phyloP scores from a whole-genome alignment of 2,888 invertebrate genomes.

The Oxystoma pomonae region DNA sequence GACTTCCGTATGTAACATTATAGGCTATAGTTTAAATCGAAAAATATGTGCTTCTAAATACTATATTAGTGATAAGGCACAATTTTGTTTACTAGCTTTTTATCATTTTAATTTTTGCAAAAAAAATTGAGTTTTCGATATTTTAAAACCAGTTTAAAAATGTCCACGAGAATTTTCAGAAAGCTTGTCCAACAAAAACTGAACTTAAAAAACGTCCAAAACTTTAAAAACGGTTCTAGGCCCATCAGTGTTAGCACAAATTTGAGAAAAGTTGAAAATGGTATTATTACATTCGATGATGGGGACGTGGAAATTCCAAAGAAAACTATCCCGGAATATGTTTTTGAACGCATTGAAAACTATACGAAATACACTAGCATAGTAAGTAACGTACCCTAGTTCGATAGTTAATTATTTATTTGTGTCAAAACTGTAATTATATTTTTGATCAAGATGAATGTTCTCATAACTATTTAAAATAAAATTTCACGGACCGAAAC shows the following conservation, averaged over 20 bases:
- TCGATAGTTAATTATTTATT: background rate
- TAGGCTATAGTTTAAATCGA: too few species aligned
- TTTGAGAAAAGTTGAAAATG: background rate
- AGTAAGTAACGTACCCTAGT: constrained; percentile 49
- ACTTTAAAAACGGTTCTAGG: background rate
- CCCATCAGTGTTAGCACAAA: background rate
- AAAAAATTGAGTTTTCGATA: too few species aligned
- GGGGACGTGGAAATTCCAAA: constrained; percentile 49
- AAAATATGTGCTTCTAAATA: too few species aligned
- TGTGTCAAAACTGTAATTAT: background rate
- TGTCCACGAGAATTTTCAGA: background rate
- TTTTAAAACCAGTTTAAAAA: too few species aligned
- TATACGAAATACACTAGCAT: constrained; percentile 57
- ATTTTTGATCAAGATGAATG: background rate
- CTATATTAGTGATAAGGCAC: too few species aligned
- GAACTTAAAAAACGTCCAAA: background rate
- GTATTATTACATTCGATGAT: background rate
- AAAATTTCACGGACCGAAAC: background rate
- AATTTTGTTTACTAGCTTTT: too few species aligned
- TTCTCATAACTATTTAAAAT: background rate
- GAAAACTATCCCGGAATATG: constrained; percentile 53
- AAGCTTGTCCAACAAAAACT: background rate
- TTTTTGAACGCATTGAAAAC: constrained; percentile 52
- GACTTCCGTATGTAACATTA: too few species aligned
- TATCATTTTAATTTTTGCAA: too few species aligned